These are phyloP conservation scores for Lophochroa leadbeateri DNA, from an alignment of 2,113 vertebrate species.

Conservation along the genomic window DNA sequence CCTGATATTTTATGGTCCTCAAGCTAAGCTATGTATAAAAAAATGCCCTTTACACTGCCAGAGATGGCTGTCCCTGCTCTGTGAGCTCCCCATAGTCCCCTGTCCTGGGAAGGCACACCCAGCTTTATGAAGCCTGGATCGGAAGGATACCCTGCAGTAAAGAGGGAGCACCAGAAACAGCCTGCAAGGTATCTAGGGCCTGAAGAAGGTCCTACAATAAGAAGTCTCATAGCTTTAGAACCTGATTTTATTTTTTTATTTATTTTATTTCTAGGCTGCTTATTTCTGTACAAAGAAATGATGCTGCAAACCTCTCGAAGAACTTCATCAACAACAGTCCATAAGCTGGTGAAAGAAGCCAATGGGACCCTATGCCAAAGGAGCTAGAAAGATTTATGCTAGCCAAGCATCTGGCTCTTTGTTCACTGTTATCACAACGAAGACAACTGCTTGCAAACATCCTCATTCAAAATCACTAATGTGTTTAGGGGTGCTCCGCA, in stretches of 20 bases:
- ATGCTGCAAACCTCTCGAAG: not conserved
- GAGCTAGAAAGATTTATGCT: not conserved
- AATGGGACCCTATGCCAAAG: not conserved
- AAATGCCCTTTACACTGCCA: not conserved
- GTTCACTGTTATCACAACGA: not conserved
- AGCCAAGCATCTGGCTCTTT: not conserved
- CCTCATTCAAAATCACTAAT: not conserved
- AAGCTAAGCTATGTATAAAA: not conserved
- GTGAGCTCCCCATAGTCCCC: not conserved
- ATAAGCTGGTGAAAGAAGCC: not conserved
- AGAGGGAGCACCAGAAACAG: not conserved
- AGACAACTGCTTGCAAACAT: constrained; percentile 24
- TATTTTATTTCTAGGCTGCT: not conserved
- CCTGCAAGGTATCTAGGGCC: not conserved
- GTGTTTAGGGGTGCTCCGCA: not conserved
- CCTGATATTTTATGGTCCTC: not conserved
- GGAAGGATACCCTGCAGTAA: not conserved
- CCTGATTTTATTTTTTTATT: not conserved
- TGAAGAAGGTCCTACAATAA: not conserved
- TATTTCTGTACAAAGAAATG: not conserved
- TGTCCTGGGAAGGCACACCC: not conserved
- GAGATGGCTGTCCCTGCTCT: not conserved
- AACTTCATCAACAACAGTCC: not conserved
- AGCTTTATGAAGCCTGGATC: not conserved
- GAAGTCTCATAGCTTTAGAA: not conserved